Conservation (phyloP, 2,113 vertebrate genomes). For the Ophthalmolycus amberensis region DNA sequence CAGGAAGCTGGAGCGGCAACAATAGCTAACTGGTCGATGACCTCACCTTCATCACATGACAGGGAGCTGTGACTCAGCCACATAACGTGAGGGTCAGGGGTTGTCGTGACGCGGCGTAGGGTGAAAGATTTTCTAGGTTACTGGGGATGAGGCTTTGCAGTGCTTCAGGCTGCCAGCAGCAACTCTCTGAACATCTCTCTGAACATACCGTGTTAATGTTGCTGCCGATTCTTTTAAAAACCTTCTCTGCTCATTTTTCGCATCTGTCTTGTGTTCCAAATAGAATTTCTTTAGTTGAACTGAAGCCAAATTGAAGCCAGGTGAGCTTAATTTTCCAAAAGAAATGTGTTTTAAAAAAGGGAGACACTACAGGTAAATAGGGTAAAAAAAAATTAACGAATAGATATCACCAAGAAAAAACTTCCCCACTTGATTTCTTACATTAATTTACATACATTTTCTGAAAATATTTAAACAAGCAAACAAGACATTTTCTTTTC, state of each 20-base stretch:
- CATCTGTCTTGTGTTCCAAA: neutral
- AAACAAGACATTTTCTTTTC: no score
- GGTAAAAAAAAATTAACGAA: no score
- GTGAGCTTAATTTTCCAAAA: no score
- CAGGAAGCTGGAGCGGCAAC: neutral
- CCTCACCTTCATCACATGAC: slow-evolving; percentile 42
- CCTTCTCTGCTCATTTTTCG: neutral
- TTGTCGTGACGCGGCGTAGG: neutral
- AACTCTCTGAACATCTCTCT: neutral
- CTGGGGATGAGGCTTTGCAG: neutral
- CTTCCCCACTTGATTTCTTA: no score
- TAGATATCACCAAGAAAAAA: no score
- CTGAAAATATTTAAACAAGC: no score
- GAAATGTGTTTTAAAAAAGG: no score
- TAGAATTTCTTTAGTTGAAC: no score
- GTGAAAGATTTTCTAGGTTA: slow-evolving; percentile 20
- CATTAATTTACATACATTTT: no score
- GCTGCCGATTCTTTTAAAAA: neutral
- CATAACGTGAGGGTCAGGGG: slow-evolving; percentile 1
- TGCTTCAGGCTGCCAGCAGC: neutral
- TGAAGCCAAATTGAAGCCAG: no score
- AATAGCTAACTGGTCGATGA: slow-evolving; percentile 20
- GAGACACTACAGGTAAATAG: no score
- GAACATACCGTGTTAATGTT: neutral
- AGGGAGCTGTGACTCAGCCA: neutral